Conservation (phyloP, 2,113 vertebrate species). For the Balaeniceps rex region DNA sequence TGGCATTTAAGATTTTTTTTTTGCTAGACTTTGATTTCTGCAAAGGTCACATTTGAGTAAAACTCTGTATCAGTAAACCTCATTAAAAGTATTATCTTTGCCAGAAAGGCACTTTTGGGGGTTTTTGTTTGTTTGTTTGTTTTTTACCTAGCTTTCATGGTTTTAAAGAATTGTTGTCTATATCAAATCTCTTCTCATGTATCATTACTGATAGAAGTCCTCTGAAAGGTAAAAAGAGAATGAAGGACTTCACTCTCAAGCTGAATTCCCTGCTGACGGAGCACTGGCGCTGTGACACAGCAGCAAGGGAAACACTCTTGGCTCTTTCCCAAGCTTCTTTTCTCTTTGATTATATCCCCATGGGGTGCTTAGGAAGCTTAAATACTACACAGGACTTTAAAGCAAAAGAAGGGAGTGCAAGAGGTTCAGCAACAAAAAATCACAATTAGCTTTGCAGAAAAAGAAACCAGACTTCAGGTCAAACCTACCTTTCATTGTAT, state of each 20-base stretch:
- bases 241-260: not conserved
- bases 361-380: slow-evolving; percentile 23
- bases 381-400: slow-evolving; percentile 20
- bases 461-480: not conserved
- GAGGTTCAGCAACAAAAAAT: not conserved
- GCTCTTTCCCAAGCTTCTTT: slow-evolving; percentile 53
- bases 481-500: not conserved
- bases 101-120: not conserved
- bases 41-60: slow-evolving; percentile 66
- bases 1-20: slow-evolving; percentile 14
- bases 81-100: slow-evolving; percentile 43
- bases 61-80: slow-evolving; percentile 41
- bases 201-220: not conserved
- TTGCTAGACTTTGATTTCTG: slow-evolving; percentile 12
- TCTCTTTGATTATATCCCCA: slow-evolving; percentile 39
- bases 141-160: not conserved
- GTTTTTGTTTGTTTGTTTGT: not conserved
- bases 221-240: not conserved
- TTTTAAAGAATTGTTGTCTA: not conserved
- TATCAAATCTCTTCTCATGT: not conserved
- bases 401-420: not conserved
- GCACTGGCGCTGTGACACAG: not conserved
- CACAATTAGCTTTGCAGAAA: not conserved
- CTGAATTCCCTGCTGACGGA: slow-evolving; percentile 3
- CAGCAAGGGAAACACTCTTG: slow-evolving; percentile 32